Evolutionary conservation across 2,113 vertebrate genomes (phyloP).

Genomic region (Equus quagga): DNA sequence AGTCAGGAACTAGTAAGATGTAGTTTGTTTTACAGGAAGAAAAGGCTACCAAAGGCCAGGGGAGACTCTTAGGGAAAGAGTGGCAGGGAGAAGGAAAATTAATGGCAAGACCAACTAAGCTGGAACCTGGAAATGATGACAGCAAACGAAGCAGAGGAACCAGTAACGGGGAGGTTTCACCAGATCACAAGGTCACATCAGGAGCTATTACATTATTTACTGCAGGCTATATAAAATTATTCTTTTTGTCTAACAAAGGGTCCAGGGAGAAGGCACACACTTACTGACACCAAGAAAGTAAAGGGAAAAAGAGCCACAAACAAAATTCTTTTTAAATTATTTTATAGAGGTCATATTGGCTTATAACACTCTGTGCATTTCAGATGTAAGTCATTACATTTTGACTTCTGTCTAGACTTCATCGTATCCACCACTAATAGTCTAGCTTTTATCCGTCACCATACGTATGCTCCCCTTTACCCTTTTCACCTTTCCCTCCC

Average conservation of each 20-base stretch:
- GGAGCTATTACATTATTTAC: neutral
- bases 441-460: too few relatives aligned
- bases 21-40: neutral
- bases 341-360: too few relatives aligned
- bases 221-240: neutral
- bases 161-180: too few relatives aligned
- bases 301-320: neutral
- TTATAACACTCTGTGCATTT: too few relatives aligned
- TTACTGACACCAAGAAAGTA: neutral
- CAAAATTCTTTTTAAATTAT: too few relatives aligned
- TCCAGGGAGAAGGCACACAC: accelerated
- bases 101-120: neutral
- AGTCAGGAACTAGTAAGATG: neutral
- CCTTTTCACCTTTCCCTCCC: too few relatives aligned
- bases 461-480: too few relatives aligned
- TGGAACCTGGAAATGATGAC: neutral
- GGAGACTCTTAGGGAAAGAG: neutral
- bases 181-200: neutral
- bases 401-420: too few relatives aligned
- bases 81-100: neutral
- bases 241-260: neutral
- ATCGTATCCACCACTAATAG: too few relatives aligned
- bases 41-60: neutral
- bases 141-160: neutral
- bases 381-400: too few relatives aligned